A percentile compares a stretch with the other conserved stretches of the same genome.
Conservation (phyloP, 2,888 invertebrate genomes). For the Dasypolia templi region DNA sequence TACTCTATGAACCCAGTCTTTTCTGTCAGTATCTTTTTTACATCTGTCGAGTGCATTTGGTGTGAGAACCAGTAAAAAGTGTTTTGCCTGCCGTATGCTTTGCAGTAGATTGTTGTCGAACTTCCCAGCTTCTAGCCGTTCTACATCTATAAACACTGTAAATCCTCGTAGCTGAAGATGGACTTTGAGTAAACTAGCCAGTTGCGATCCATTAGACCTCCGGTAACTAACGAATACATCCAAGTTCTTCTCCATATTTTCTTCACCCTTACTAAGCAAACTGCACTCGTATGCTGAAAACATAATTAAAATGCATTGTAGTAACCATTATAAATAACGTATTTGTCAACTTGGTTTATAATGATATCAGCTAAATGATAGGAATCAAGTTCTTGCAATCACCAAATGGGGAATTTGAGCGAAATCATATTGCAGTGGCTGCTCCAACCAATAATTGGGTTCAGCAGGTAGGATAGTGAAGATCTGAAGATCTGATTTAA, state of each 20-base stretch:
- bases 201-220: slow-evolving; percentile 98
- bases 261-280: slow-evolving; percentile 92
- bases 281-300: slow-evolving; percentile 92
- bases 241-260: slow-evolving; percentile 96
- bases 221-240: slow-evolving; percentile 99
- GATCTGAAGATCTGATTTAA: background rate
- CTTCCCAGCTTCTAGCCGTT: slow-evolving; percentile 99
- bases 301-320: slow-evolving; percentile 4
- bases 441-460: background rate
- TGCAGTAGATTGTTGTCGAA: slow-evolving; percentile 99
- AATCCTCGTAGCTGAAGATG: slow-evolving; percentile 98
- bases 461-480: background rate
- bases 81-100: slow-evolving; percentile 98
- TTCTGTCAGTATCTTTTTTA: slow-evolving; percentile 96
- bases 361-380: background rate
- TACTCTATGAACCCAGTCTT: slow-evolving; percentile 99
- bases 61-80: slow-evolving; percentile 98
- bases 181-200: slow-evolving; percentile 98
- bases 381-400: background rate
- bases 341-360: background rate
- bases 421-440: background rate
- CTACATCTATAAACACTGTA: slow-evolving; percentile 99
- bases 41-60: slow-evolving; percentile 98
- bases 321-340: background rate
- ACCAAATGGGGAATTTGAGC: background rate